Conservation (phyloP, 2,113 vertebrate species). For the Hippocampus abdominalis region DNA sequence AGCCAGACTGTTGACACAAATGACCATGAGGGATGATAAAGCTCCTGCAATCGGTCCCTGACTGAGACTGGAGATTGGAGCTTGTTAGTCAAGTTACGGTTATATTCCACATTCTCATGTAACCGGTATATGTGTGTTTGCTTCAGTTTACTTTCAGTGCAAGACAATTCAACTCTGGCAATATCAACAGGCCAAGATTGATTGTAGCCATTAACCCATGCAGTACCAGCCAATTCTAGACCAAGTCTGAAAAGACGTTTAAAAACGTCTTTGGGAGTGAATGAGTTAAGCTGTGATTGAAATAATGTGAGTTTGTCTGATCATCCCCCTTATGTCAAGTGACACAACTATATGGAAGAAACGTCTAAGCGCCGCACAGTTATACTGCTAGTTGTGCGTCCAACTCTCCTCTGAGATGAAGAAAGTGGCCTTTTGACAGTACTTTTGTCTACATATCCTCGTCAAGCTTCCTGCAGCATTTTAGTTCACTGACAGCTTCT, state of each 20-base stretch:
- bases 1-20: background rate
- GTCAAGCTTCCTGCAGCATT: constrained; percentile 48
- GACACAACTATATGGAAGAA: constrained; percentile 10
- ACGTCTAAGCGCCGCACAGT: constrained; percentile 10
- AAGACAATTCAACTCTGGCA: too few species aligned
- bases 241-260: too few species aligned
- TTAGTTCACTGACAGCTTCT: constrained; percentile 52
- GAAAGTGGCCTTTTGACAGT: constrained; percentile 46
- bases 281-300: too few species aligned
- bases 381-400: constrained; percentile 18
- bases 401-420: constrained; percentile 21
- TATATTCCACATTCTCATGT: too few species aligned
- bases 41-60: constrained; percentile 60
- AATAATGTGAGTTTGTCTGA: background rate
- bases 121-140: too few species aligned
- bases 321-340: background rate
- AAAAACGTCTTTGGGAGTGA: too few species aligned
- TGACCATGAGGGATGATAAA: background rate
- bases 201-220: too few species aligned
- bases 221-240: too few species aligned
- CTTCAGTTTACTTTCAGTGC: too few species aligned
- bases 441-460: constrained; percentile 47
- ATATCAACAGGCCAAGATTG: background rate
- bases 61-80: constrained; percentile 45
- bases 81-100: background rate